Conservation (phyloP, 2,797 vertebrate species). For the Sebastes paucispinis region DNA sequence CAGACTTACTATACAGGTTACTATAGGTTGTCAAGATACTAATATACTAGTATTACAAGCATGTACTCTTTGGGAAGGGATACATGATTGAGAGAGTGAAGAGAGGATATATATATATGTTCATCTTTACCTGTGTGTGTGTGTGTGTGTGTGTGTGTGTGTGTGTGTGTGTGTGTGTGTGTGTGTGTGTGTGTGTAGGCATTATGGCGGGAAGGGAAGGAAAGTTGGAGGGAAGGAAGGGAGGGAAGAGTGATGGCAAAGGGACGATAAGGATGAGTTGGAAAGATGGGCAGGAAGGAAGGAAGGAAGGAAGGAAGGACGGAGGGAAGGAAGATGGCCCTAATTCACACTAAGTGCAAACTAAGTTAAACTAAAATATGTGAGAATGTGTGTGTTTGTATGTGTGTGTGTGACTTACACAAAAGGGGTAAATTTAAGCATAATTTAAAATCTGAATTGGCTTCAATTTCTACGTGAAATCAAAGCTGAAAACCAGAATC, state of each 20-base stretch:
- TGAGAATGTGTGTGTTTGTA: constrained; percentile 1
- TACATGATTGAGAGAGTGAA: background rate
- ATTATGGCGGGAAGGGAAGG: background rate
- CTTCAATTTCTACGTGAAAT: constrained; percentile 26
- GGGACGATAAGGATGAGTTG: background rate
- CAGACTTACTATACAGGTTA: background rate
- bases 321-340: background rate
- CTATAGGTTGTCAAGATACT: background rate
- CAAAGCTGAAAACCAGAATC: constrained; percentile 1
- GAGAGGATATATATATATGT: background rate
- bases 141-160: background rate
- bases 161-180: background rate
- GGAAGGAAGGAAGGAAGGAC: background rate
- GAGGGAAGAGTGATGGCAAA: background rate
- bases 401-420: background rate
- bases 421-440: background rate
- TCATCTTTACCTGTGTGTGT: background rate
- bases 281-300: background rate
- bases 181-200: background rate
- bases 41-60: background rate
- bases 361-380: background rate
- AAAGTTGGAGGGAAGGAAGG: background rate
- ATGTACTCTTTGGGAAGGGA: background rate
- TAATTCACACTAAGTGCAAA: background rate
- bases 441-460: constrained; percentile 14